A percentile compares a stretch with the other conserved stretches of the same genome.
phyloP scores from a whole-genome alignment of 2,888 invertebrate species.

The Sericinus montela region DNA sequence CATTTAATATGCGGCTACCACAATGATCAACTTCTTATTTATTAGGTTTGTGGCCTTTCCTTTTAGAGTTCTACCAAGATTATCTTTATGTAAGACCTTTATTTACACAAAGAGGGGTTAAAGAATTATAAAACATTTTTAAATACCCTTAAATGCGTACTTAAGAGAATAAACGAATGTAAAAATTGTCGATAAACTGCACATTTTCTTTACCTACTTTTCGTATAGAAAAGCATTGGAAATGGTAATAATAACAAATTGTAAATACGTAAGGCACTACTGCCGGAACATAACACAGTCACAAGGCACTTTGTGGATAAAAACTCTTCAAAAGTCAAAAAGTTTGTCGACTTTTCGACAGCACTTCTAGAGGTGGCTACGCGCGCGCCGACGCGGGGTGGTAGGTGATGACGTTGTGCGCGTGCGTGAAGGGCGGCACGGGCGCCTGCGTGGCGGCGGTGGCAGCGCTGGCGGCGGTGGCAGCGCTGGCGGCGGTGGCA shows the following conservation, averaged over 20 bases:
- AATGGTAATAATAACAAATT: background rate
- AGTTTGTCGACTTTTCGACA: background rate
- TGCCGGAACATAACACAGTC: too few species aligned
- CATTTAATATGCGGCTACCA: too few species aligned
- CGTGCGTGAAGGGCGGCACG: slow-evolving; percentile 64
- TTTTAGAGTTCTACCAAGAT: too few species aligned
- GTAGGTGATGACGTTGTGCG: slow-evolving; percentile 75
- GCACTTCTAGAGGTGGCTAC: slow-evolving; percentile 24
- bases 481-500: slow-evolving; percentile 21
- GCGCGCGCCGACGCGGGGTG: slow-evolving; percentile 66
- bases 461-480: slow-evolving; percentile 17
- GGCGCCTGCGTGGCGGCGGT: slow-evolving; percentile 20
- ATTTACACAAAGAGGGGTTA: background rate
- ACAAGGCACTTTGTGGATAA: too few species aligned
- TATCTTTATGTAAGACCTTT: background rate
- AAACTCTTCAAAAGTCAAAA: background rate
- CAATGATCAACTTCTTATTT: too few species aligned
- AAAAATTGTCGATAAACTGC: too few species aligned
- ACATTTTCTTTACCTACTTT: slow-evolving; percentile 1
- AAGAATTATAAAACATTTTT: too few species aligned
- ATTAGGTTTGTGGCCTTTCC: too few species aligned
- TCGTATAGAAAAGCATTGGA: background rate
- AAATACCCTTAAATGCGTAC: too few species aligned
- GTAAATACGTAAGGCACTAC: background rate
- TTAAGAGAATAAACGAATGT: too few species aligned